These are phyloP conservation scores for Venturia canescens DNA, from an alignment of 1,140 invertebrate species.

Conservation along the genomic window DNA sequence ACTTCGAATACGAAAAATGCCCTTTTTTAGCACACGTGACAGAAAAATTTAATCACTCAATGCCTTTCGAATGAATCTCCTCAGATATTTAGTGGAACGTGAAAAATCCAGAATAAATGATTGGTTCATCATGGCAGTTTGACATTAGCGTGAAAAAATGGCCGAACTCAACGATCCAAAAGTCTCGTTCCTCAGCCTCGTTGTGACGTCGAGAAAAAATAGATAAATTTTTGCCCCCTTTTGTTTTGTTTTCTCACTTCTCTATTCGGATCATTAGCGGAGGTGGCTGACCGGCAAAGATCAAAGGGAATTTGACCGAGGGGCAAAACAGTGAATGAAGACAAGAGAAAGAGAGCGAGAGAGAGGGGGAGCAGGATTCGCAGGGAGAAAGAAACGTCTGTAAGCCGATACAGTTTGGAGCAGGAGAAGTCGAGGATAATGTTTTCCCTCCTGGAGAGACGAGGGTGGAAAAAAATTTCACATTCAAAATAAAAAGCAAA, in stretches of 20 bases:
- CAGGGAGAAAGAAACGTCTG: conserved; percentile 53
- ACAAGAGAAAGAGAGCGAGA: conserved; percentile 51
- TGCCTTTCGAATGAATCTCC: too few relatives aligned
- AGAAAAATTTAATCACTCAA: too few relatives aligned
- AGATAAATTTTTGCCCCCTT: conserved; percentile 41
- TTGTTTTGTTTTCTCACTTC: conserved; percentile 47
- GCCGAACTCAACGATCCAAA: not conserved
- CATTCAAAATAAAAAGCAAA: conserved; percentile 49
- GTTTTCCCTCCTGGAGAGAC: not conserved
- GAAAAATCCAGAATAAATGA: not conserved
- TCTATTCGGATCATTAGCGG: conserved; percentile 56
- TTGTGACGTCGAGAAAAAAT: conserved; percentile 67
- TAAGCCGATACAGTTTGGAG: conserved; percentile 62
- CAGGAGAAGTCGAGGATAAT: not conserved
- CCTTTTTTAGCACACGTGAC: too few relatives aligned
- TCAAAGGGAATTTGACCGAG: conserved; percentile 64
- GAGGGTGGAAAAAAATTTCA: not conserved
- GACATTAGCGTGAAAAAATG: too few relatives aligned
- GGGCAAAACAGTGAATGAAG: conserved; percentile 59
- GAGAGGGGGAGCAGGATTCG: conserved; percentile 51
- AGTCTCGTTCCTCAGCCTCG: conserved; percentile 50
- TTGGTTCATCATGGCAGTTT: too few relatives aligned
- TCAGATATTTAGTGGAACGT: not conserved
- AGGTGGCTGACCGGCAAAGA: conserved; percentile 66
- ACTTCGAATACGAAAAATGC: too few relatives aligned